A percentile compares a stretch with the other conserved stretches of the same genome.
Conservation (phyloP, 2,113 vertebrate species). For the Epinephelus lanceolatus region DNA sequence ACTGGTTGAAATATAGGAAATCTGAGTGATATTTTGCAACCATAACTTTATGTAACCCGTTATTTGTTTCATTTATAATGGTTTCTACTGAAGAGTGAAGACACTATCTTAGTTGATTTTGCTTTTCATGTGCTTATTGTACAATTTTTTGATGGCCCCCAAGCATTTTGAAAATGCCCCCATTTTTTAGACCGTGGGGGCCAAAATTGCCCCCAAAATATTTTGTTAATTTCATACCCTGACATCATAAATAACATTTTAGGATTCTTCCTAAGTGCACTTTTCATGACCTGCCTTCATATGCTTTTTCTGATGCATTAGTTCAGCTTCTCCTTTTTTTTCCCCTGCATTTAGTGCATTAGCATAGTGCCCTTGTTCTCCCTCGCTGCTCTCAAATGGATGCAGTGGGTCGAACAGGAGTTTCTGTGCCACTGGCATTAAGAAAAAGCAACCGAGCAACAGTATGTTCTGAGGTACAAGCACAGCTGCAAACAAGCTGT, state of each 20-base stretch:
- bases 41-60: too few relatives aligned
- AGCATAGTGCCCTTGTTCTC: constrained; percentile 41
- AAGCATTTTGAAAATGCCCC: too few relatives aligned
- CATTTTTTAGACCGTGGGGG: too few relatives aligned
- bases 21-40: too few relatives aligned
- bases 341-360: constrained; percentile 35
- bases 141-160: too few relatives aligned
- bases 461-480: neutral
- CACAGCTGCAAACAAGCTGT: constrained; percentile 22
- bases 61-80: too few relatives aligned
- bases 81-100: too few relatives aligned
- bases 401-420: constrained; percentile 28
- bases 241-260: constrained; percentile 50
- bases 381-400: constrained; percentile 36
- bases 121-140: too few relatives aligned
- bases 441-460: constrained; percentile 22
- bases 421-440: constrained; percentile 32
- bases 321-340: constrained; percentile 34
- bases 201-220: too few relatives aligned
- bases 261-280: constrained; percentile 43
- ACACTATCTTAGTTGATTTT: too few relatives aligned
- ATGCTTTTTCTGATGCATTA: constrained; percentile 38
- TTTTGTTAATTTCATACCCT: too few relatives aligned
- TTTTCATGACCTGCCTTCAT: constrained; percentile 36
- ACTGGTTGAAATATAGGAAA: too few relatives aligned